A percentile compares a stretch with the other conserved stretches of the same genome.
Evolutionary conservation across 2,888 invertebrate species (phyloP).

Genomic region (Nebria salina): DNA sequence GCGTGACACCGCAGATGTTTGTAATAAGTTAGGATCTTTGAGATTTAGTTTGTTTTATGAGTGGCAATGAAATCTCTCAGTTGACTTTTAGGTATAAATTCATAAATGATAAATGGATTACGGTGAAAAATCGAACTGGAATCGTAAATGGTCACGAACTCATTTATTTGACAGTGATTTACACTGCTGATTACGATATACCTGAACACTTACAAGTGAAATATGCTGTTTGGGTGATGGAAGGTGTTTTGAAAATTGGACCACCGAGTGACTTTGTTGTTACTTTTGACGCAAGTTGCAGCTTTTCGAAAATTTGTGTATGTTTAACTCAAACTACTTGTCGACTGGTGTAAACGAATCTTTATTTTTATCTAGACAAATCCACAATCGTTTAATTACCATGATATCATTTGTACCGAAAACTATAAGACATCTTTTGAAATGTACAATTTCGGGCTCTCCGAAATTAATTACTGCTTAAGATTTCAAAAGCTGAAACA

Average conservation of each 20-base stretch:
- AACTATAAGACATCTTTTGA: background rate
- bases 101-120: constrained; percentile 25
- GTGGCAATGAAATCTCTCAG: background rate
- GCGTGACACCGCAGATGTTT: too few species aligned
- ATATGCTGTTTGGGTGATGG: constrained; percentile 16
- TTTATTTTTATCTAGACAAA: constrained; percentile 3
- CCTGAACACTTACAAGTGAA: background rate
- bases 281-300: constrained; percentile 2
- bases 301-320: constrained; percentile 28
- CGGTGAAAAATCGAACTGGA: background rate
- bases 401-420: constrained; percentile 9
- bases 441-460: constrained; percentile 22
- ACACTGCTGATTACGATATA: constrained; percentile 22
- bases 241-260: constrained; percentile 8
- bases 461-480: constrained; percentile 11
- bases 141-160: constrained; percentile 4
- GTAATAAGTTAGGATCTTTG: background rate
- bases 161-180: background rate
- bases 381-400: constrained; percentile 11
- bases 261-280: background rate
- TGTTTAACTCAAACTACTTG: background rate
- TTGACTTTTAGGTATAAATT: constrained; percentile 18
- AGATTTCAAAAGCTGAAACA: background rate
- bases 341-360: too few species aligned
- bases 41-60: background rate